A percentile compares a stretch with the other conserved stretches of the same genome.
Conservation (phyloP, 2,888 invertebrate species). For the Esperia sulphurella region DNA sequence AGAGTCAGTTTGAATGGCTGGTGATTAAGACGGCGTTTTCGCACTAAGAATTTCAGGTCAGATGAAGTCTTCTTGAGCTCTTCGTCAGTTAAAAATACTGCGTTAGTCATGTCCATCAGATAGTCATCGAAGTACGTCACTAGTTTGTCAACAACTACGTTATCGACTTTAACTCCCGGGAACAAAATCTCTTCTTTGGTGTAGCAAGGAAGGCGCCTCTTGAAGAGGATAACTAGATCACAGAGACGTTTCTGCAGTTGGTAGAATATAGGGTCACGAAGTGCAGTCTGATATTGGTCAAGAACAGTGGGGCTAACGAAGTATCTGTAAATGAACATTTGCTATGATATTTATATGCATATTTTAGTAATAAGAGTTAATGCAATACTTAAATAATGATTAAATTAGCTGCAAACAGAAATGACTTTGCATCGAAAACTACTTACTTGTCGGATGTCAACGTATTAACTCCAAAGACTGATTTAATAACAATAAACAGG, state of each 20-base stretch:
- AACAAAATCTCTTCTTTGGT: conserved; percentile 80
- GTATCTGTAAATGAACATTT: conserved; percentile 43
- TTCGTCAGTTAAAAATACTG: conserved; percentile 65
- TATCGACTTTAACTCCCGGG: conserved; percentile 82
- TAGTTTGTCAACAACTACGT: conserved; percentile 81
- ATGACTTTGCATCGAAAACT: neutral
- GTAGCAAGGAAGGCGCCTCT: conserved; percentile 79
- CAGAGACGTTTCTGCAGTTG: conserved; percentile 82
- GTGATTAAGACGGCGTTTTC: conserved; percentile 82
- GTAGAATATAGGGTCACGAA: conserved; percentile 87
- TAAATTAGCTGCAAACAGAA: neutral
- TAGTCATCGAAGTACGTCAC: conserved; percentile 85
- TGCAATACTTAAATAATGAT: too few species aligned
- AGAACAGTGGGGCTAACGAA: conserved; percentile 79
- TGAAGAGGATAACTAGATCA: conserved; percentile 79
- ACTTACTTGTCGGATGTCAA: conserved; percentile 55
- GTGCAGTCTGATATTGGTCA: conserved; percentile 81
- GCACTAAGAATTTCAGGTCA: conserved; percentile 72
- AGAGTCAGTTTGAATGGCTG: conserved; percentile 80
- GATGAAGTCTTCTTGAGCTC: conserved; percentile 68
- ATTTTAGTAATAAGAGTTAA: too few species aligned
- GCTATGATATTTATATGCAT: too few species aligned
- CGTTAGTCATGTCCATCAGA: conserved; percentile 82
- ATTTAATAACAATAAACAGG: conserved; percentile 76
- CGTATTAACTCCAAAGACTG: conserved; percentile 61